Percentiles rank a stretch among this genome's conserved stretches.
Conservation (phyloP, 2,113 vertebrate genomes). For the Lamprologus callipterus region DNA sequence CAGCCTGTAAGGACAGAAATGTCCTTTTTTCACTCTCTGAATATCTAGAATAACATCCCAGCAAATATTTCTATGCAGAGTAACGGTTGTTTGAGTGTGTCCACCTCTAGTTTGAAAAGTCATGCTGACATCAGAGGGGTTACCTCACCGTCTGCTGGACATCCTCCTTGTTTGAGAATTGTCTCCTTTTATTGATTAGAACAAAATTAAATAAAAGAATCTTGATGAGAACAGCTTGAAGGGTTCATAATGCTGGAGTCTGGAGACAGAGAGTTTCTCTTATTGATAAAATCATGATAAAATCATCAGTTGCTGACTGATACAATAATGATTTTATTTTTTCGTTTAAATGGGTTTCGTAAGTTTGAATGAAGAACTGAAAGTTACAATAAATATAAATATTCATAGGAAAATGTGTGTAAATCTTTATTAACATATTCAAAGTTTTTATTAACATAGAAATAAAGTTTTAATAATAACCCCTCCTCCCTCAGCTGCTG, state of each 20-base stretch:
- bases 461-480: background rate
- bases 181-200: background rate
- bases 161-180: background rate
- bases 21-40: background rate
- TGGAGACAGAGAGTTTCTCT: background rate
- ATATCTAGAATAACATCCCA: background rate
- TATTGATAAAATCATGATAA: background rate
- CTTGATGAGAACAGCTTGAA: background rate
- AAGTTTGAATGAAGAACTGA: background rate
- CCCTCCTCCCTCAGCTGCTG: slow-evolving; percentile 72
- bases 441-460: background rate
- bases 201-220: background rate
- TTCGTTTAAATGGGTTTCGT: background rate
- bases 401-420: background rate
- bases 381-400: background rate
- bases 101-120: background rate
- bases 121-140: background rate
- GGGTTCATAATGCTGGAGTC: background rate
- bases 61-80: background rate
- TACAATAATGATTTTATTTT: background rate
- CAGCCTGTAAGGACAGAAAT: background rate
- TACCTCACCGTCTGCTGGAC: background rate
- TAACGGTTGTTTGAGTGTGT: background rate
- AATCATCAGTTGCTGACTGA: background rate
- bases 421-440: background rate